phyloP scores from a whole-genome alignment of 2,797 vertebrate genomes.

The Paramormyrops hopkinsi region DNA sequence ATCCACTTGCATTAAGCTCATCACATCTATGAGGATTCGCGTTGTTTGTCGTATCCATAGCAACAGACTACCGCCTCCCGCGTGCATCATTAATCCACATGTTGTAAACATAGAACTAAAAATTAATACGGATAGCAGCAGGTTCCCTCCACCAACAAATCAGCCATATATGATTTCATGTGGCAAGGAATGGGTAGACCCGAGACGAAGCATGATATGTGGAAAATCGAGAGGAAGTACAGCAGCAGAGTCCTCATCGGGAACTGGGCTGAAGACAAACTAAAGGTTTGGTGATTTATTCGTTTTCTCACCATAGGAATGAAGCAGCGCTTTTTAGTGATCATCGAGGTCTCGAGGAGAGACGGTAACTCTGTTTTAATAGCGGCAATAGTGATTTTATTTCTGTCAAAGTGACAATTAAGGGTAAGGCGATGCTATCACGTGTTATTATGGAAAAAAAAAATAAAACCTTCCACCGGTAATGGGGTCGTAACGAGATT shows the following conservation, averaged over 20 bases:
- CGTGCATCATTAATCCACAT: not conserved
- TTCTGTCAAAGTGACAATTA: not conserved
- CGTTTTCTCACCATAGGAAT: not conserved
- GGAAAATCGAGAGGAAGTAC: conserved; percentile 60
- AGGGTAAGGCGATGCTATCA: not conserved
- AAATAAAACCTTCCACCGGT: not conserved
- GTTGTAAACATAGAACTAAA: conserved; percentile 23
- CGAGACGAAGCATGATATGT: conserved; percentile 31
- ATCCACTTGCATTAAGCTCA: not conserved
- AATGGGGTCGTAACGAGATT: not conserved
- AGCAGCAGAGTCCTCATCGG: conserved; percentile 58
- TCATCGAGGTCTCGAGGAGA: not conserved
- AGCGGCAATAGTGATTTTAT: not conserved
- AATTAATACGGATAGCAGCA: conserved; percentile 29
- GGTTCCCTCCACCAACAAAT: not conserved
- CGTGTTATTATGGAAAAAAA: not conserved
- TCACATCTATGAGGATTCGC: not conserved
- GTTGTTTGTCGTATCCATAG: conserved; percentile 63
- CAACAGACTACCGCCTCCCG: conserved; percentile 45
- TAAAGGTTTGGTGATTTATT: conserved; percentile 50
- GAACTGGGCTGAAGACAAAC: conserved; percentile 65
- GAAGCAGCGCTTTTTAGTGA: not conserved
- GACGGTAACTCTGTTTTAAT: not conserved
- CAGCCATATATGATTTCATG: conserved; percentile 20
- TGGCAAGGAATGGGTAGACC: conserved; percentile 32